Conservation (phyloP, 2,888 invertebrate genomes). For the Monoplex corrugatus region DNA sequence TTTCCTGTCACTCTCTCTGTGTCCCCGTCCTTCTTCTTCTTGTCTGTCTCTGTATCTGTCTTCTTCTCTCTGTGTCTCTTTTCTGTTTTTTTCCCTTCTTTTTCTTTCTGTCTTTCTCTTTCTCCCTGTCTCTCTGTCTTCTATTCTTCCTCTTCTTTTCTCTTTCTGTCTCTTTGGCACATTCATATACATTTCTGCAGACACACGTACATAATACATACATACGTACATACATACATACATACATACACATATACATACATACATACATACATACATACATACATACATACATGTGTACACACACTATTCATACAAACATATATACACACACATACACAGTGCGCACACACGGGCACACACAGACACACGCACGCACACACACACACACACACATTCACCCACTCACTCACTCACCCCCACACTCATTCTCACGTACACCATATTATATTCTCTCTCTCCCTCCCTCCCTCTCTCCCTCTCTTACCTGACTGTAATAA, state of each 20-base stretch:
- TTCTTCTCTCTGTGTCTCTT: too few species aligned
- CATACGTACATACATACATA: neutral
- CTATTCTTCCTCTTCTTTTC: conserved; percentile 29
- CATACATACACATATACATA: neutral
- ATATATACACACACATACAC: neutral
- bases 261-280: too few species aligned
- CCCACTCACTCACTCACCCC: too few species aligned
- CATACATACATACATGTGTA: too few species aligned
- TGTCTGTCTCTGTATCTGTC: too few species aligned
- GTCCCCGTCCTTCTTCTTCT: too few species aligned
- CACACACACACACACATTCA: too few species aligned
- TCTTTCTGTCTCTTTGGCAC: conserved; percentile 43
- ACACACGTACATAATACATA: too few species aligned
- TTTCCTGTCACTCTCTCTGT: conserved; percentile 44
- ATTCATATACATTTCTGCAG: neutral
- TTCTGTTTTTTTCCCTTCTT: neutral
- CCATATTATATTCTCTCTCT: too few species aligned
- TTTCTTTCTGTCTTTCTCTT: neutral
- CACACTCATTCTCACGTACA: too few species aligned
- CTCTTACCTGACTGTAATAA: neutral
- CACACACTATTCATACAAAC: too few species aligned
- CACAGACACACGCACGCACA: neutral
- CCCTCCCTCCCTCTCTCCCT: neutral
- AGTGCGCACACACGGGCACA: neutral
- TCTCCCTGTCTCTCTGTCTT: neutral